These are phyloP conservation scores for Amphimallon solstitiale DNA, from an alignment of 2,888 invertebrate genomes.

Conservation along the genomic window DNA sequence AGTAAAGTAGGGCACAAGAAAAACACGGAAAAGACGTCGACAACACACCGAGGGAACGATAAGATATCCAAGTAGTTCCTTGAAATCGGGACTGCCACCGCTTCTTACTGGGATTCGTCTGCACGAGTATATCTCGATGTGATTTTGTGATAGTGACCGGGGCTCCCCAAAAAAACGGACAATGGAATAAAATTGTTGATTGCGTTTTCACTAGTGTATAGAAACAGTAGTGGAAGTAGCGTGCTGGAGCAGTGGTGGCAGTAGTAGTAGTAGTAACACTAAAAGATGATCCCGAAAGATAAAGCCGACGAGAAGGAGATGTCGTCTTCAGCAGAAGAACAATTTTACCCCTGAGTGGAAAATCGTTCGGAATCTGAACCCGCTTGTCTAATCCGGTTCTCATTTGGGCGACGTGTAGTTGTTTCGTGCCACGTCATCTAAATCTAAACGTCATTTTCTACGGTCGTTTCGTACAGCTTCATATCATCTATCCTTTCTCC, in stretches of 20 bases:
- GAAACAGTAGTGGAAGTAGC: background rate
- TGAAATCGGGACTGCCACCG: too few relatives aligned
- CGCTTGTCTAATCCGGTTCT: conserved; percentile 21
- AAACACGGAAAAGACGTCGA: too few relatives aligned
- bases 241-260: background rate
- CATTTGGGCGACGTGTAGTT: background rate
- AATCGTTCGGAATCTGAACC: conserved; percentile 13
- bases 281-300: conserved; percentile 1
- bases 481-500: background rate
- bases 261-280: background rate
- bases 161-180: background rate
- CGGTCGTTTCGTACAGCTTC: conserved; percentile 9
- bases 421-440: conserved; percentile 30
- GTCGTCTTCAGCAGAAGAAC: background rate
- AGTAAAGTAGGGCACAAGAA: too few relatives aligned
- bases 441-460: conserved; percentile 29
- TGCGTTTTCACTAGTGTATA: background rate
- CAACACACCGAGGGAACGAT: too few relatives aligned
- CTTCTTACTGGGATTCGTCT: too few relatives aligned
- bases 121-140: too few relatives aligned
- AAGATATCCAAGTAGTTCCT: too few relatives aligned
- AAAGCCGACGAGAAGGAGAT: background rate
- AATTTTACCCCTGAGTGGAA: conserved; percentile 11
- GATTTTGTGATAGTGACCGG: too few relatives aligned
- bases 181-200: conserved; percentile 29